phyloP scores from a whole-genome alignment of 2,797 vertebrate genomes.

The Holocentrus rufus region DNA sequence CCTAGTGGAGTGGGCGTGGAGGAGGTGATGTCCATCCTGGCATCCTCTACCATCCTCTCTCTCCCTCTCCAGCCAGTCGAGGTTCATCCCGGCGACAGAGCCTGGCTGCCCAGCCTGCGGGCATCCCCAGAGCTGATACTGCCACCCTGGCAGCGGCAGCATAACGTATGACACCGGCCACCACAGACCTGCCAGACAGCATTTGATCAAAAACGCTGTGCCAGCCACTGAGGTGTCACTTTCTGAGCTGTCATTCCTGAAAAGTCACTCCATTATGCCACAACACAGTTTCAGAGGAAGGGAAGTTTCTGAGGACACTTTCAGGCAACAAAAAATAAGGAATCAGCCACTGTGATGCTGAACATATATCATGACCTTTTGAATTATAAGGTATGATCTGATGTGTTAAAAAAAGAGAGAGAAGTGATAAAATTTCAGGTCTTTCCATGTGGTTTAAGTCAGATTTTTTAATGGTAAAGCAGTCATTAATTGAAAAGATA shows the following conservation, averaged over 20 bases:
- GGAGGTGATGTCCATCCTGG: not conserved
- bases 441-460: too few relatives aligned
- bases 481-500: slow-evolving; percentile 11
- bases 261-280: not conserved
- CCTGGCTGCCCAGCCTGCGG: slow-evolving; percentile 7
- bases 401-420: not conserved
- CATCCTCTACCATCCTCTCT: not conserved
- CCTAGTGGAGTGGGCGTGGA: not conserved
- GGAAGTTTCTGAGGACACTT: not conserved
- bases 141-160: not conserved
- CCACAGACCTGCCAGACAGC: not conserved
- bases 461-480: not conserved
- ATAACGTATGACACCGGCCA: not conserved
- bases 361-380: too few relatives aligned
- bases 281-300: not conserved
- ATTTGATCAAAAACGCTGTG: slow-evolving; percentile 2
- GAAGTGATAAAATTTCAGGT: too few relatives aligned
- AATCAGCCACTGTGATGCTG: not conserved
- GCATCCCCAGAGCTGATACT: slow-evolving; percentile 8
- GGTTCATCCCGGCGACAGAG: not conserved
- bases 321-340: not conserved
- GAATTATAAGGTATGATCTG: too few relatives aligned
- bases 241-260: slow-evolving; percentile 16
- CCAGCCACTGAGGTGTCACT: not conserved
- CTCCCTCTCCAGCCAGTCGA: not conserved